phyloP scores from a whole-genome alignment of 2,888 invertebrate species.

The Eumacrocentrus americanus region DNA sequence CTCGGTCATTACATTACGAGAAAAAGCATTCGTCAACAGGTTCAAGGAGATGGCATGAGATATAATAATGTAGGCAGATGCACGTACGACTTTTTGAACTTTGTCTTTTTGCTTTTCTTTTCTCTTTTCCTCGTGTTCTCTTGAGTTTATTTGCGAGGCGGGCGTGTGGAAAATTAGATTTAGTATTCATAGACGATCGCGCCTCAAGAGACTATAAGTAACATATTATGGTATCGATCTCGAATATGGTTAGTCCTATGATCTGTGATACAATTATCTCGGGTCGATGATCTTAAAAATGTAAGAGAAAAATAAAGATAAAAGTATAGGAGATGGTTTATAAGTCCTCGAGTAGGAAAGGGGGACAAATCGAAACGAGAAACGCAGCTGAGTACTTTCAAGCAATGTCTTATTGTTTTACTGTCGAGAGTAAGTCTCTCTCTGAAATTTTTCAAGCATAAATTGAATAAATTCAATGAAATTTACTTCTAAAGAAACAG shows the following conservation, averaged over 20 bases:
- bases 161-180: conserved; percentile 32
- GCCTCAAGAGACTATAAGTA: background rate
- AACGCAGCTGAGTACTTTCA: no score
- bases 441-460: no score
- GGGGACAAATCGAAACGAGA: no score
- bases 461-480: no score
- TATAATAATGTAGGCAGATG: background rate
- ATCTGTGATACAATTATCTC: background rate
- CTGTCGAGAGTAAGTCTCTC: no score
- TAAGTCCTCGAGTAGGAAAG: no score
- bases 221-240: no score
- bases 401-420: no score
- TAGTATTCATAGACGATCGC: conserved; percentile 28
- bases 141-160: conserved; percentile 2
- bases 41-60: background rate
- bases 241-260: background rate
- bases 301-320: background rate
- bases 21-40: no score
- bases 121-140: background rate
- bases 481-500: no score
- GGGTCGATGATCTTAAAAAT: background rate
- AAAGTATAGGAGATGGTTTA: background rate
- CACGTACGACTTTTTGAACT: background rate
- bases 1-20: no score
- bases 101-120: background rate